phyloP scores from a whole-genome alignment of 2,888 invertebrate species.

The Drosophila ochracea region DNA sequence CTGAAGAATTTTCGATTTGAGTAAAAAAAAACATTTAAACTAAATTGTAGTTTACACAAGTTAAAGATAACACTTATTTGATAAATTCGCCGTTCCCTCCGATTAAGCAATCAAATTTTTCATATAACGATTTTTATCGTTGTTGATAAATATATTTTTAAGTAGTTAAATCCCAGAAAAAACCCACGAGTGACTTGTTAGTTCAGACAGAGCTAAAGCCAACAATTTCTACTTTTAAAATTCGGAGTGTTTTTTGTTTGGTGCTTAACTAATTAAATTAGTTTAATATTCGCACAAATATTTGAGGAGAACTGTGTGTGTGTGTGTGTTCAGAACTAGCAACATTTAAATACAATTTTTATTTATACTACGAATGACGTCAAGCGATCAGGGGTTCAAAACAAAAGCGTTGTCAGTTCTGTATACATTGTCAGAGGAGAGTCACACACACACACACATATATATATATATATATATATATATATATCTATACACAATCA shows the following conservation, averaged over 20 bases:
- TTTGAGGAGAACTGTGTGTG: slow-evolving; percentile 25
- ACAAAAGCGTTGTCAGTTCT: slow-evolving; percentile 12
- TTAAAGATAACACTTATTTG: not conserved
- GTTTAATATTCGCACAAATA: slow-evolving; percentile 30
- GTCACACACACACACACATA: slow-evolving; percentile 6
- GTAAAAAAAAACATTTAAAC: not conserved
- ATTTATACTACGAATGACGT: slow-evolving; percentile 69
- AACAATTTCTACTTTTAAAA: not conserved
- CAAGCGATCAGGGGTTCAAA: slow-evolving; percentile 42
- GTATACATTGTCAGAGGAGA: slow-evolving; percentile 10
- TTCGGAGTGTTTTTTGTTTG: not conserved
- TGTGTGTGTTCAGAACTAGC: slow-evolving; percentile 9
- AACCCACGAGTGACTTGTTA: slow-evolving; percentile 1
- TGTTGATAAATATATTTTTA: not conserved
- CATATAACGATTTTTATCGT: not conserved
- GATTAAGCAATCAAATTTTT: not conserved
- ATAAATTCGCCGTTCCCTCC: not conserved
- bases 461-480: not conserved
- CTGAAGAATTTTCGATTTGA: slow-evolving; percentile 3
- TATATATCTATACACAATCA: slow-evolving; percentile 4
- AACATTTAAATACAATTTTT: slow-evolving; percentile 27
- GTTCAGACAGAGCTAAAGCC: not conserved
- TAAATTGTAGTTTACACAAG: slow-evolving; percentile 2
- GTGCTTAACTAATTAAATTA: slow-evolving; percentile 3
- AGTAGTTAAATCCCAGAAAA: not conserved